phyloP scores from a whole-genome alignment of 2,797 vertebrate genomes.

The Rhynchonycteris naso region DNA sequence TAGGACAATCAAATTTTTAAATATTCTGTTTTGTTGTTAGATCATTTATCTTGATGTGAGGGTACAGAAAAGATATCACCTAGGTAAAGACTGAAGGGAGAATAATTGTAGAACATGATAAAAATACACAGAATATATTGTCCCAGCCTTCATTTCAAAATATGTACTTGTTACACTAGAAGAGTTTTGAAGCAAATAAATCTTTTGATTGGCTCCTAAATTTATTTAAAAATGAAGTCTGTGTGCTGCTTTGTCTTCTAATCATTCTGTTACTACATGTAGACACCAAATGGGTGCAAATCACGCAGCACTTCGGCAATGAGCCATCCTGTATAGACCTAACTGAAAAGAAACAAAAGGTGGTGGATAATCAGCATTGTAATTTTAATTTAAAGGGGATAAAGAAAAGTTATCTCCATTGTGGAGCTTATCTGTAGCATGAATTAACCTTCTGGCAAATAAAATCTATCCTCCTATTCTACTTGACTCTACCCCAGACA shows the following conservation, averaged over 20 bases:
- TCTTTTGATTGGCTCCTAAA: slow-evolving; percentile 6
- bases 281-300: slow-evolving; percentile 26
- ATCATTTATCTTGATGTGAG: not conserved
- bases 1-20: slow-evolving; percentile 47
- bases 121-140: slow-evolving; percentile 5
- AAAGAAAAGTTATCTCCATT: not conserved
- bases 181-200: slow-evolving; percentile 38
- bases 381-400: slow-evolving; percentile 32
- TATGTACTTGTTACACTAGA: slow-evolving; percentile 4
- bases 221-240: slow-evolving; percentile 52
- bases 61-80: not conserved
- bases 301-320: slow-evolving; percentile 6
- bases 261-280: not conserved
- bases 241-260: not conserved
- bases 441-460: slow-evolving; percentile 60
- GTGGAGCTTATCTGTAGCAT: not conserved
- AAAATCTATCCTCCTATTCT: slow-evolving; percentile 13
- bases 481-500: not conserved
- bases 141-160: slow-evolving; percentile 32
- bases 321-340: not conserved
- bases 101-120: not conserved
- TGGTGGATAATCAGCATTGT: not conserved
- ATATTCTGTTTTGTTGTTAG: slow-evolving; percentile 1
- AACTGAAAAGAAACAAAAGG: slow-evolving; percentile 31
- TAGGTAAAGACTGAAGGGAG: slow-evolving; percentile 10